Base-by-base conservation (phyloP, 2,113 vertebrate species). In the Callipepla squamata region DNA sequence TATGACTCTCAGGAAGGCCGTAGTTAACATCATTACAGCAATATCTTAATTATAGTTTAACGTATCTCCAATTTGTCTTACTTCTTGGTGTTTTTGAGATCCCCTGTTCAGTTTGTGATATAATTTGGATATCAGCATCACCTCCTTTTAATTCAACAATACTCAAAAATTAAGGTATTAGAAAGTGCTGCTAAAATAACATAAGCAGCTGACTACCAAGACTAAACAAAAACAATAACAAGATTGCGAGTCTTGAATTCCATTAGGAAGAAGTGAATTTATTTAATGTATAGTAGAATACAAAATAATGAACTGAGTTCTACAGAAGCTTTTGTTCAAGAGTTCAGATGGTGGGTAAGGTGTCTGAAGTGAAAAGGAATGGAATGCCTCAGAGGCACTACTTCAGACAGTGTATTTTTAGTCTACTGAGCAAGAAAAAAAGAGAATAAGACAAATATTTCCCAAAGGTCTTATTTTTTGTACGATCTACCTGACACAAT, bases 291-390 rank as follows among this genome's bases (percentile, higher is more conserved):
- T 34, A 78, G 25, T 63, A 70, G 47, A 44, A 77, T 30, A 85
- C 18, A 95, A 95, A 93, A 87, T 80, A 93, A 94, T 89, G 58
- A 92, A 70, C 25, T 66, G 55, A 85, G 61, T 23, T 87, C 34
- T 75, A 47, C 21, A 73, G 38, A 20, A 85, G 28, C n/a, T 93
- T 79, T 84, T 93, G 26, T 94, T 91, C 70, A 74, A 85, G 84
- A 42, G 74, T 92, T 92, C 87, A 93, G 36, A 53, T 42, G 12
- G 23, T 79, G 63, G 59, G 16, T 82, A 76, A 95, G 72, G 81
- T 85, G 72, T 85, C 79, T 94, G 59, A 89, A 93, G 50, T 77
- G 92, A 63, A 91, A 91, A 92, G 40, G 34, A 83, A 92, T 45
- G 4, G 80, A 91, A 85, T 92, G 47, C 30, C 79, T 90, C 69